Evolutionary conservation across 2,888 invertebrate species (phyloP).

Genomic region (Altica lythri): DNA sequence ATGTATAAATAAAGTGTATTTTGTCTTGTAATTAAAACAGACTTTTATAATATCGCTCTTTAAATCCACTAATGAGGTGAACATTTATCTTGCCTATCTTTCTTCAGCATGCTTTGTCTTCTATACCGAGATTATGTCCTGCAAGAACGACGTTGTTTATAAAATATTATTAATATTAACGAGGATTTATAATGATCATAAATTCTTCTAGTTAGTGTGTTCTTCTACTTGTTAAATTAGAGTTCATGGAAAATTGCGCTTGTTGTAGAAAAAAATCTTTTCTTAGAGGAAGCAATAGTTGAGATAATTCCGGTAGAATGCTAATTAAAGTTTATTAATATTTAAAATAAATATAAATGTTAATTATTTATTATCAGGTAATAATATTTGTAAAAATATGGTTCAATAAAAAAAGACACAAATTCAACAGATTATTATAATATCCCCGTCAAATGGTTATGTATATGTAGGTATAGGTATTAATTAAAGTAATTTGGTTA

Average conservation of each 20-base stretch:
- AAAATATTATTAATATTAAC: conserved; percentile 17
- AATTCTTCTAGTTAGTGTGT: conserved; percentile 5
- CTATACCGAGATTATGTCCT: conserved; percentile 10
- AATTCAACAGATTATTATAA: too few species aligned
- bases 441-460: too few species aligned
- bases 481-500: too few species aligned
- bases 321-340: conserved; percentile 5
- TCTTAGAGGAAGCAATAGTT: conserved; percentile 7
- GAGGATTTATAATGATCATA: conserved; percentile 20
- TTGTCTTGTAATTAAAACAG: too few species aligned
- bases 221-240: conserved; percentile 5
- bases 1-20: too few species aligned
- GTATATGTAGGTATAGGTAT: too few species aligned
- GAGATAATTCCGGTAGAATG: neutral
- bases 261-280: neutral
- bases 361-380: too few species aligned
- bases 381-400: too few species aligned
- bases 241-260: conserved; percentile 13
- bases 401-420: too few species aligned
- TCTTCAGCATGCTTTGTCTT: conserved; percentile 1
- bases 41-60: conserved; percentile 5
- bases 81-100: conserved; percentile 14
- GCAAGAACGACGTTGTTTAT: conserved; percentile 9
- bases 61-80: conserved; percentile 11
- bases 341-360: neutral